Evolutionary conservation across 2,888 invertebrate genomes (phyloP), one percentile per base, ranked within the genome.

Genomic region (Plagodis dolabraria): DNA sequence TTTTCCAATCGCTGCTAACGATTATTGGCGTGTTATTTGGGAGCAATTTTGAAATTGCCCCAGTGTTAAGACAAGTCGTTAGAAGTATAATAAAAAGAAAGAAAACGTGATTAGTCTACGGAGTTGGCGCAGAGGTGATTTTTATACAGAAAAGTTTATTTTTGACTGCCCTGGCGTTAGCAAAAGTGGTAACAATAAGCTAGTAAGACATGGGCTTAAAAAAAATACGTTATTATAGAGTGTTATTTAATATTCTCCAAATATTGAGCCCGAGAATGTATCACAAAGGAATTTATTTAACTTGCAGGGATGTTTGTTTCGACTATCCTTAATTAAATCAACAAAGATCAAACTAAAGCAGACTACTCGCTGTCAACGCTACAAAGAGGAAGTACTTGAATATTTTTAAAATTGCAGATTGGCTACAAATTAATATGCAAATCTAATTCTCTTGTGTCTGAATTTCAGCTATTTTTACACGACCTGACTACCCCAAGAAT

Each of bases 21-120:
- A 94, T 94, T 94, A 94, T 94, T 94, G 94, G 94, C 93, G 90
- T 94, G 94, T 94, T 93, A 93, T 94, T 94, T 90, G 85, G 85
- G 82, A 78, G 86, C 87, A 83, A 87, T 90, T 92, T 89, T 90
- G 84, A 86, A 92, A 92, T 92, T 87, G 90, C 88, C 89, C 87
- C 86, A 91, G 84, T 90, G 86, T 80, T 82, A 74, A 86, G 88
- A 86, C 80, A 89, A 90, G 89, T 92, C 88, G 92, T 92, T 90
- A 85, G 79, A 90, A 92, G 83, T 85, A 78, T 82, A 83, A 88
- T 92, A 91, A 89, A 91, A 87, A 80, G 80, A 79, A 36, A 79
- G 79, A 75, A 72, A 69, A 69, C 68, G 80, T 80, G 82, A 86
- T 87, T 85, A 85, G 79, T 71, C 70, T 64, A 60, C 69, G 64